A percentile compares a stretch with the other conserved stretches of the same genome.
These are phyloP conservation scores for Acrocephalus arundinaceus DNA, from an alignment of 2,113 vertebrate species.

Conservation along the genomic window DNA sequence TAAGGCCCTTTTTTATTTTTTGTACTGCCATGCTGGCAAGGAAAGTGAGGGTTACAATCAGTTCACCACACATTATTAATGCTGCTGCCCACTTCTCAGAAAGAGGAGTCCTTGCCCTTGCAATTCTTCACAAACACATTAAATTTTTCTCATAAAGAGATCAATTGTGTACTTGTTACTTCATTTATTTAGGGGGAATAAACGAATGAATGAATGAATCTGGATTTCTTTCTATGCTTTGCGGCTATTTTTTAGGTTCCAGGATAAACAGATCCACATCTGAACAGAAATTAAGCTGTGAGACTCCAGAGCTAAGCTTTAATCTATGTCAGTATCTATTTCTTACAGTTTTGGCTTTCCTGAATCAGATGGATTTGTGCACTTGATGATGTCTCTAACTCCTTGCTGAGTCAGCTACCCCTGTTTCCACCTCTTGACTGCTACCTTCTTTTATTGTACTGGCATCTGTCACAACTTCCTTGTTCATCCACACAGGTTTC, in stretches of 20 bases:
- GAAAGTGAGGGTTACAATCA: neutral
- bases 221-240: neutral
- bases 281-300: neutral
- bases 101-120: neutral
- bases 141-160: neutral
- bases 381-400: neutral
- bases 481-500: neutral
- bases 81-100: neutral
- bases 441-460: neutral
- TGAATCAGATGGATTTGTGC: neutral
- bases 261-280: neutral
- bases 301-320: neutral
- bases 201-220: neutral
- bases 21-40: neutral
- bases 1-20: neutral
- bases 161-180: neutral
- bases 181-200: neutral
- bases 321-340: neutral
- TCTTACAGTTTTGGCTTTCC: neutral
- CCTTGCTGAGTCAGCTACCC: neutral
- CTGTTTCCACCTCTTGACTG: neutral
- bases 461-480: neutral
- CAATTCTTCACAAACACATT: neutral
- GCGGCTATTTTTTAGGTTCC: neutral
- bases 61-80: neutral